Evolutionary conservation across 1,140 invertebrate genomes (phyloP), one percentile per base, ranked within the genome.

Genomic region (Drosophila sp.): DNA sequence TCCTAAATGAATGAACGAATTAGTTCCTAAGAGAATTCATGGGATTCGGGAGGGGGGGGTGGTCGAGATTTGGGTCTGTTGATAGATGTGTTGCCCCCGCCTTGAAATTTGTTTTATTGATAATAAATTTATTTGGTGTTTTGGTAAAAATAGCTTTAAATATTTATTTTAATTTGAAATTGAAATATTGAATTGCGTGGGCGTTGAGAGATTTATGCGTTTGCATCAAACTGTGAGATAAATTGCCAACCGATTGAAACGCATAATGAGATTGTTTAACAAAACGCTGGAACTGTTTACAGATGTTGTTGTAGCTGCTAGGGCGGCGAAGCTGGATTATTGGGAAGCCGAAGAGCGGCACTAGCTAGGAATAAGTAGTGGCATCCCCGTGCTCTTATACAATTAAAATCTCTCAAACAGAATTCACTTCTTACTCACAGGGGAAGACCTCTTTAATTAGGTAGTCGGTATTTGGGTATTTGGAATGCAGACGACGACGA

Each of bases 181-280:
- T 90, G 90, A 90, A 80, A 82, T 87, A 85, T 90, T 69, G 76
- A 57, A 54, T 78, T 85, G 69, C 25, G 60, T 23, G 57, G 47
- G 66, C 44, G 90, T 68, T 87, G 90, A 91, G 65, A 76, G 90
- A 91, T 91, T 91, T 90, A 91, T 91, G 81, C 76, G 83, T 90
- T 91, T 91, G 85, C 82, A 78, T 91, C 80, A 91, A 91, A 90
- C 90, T 80, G 90, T 79, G 85, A 91, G 90, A 91, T 91, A 90
- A 84, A 91, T 91, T 80, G 76, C 72, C 70, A 70, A 76, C 73
- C 73, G 82, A 81, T 79, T 74, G 71, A 81, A 64, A 57, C 38
- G 56, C 35, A 70, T 70, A 76, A 74, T 73, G 60, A 63, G 66
- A 50, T 27, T 50, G 44, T 50, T 50, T 44, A 63, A 72, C 7